Evolutionary conservation across 2,797 vertebrate species (phyloP).

Genomic region (Phyllotis vaccarum): DNA sequence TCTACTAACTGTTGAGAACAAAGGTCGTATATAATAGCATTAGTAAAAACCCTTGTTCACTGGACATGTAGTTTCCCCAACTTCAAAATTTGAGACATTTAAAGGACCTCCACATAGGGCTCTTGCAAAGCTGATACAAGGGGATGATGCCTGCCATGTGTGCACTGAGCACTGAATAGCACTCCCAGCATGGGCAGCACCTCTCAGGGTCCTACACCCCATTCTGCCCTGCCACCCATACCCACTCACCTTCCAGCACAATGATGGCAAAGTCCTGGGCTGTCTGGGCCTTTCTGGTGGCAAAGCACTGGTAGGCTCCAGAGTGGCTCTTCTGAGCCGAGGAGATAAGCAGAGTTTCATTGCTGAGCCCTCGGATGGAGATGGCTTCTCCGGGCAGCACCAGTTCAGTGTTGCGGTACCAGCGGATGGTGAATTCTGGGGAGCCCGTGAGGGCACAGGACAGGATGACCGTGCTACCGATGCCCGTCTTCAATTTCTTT

Average conservation of each 20-base stretch:
- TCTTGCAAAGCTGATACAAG: neutral
- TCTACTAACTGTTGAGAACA: neutral
- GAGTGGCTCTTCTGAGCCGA: slow-evolving; percentile 98
- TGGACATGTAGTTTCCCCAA: neutral
- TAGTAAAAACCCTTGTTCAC: neutral
- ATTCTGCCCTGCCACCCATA: neutral
- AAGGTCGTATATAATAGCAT: neutral
- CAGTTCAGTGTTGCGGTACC: slow-evolving; percentile 98
- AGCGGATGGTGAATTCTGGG: slow-evolving; percentile 94
- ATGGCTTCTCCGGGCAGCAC: slow-evolving; percentile 95
- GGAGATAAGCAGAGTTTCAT: slow-evolving; percentile 97
- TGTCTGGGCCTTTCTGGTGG: slow-evolving; percentile 95
- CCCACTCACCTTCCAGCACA: slow-evolving; percentile 93
- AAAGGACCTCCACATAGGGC: neutral
- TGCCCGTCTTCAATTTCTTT: slow-evolving; percentile 98
- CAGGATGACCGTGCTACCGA: slow-evolving; percentile 98
- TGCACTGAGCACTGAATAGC: accelerated
- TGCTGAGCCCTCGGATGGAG: slow-evolving; percentile 97
- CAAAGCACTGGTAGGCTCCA: slow-evolving; percentile 98
- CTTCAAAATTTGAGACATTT: neutral
- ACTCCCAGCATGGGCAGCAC: neutral
- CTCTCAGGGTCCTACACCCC: accelerated
- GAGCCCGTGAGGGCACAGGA: slow-evolving; percentile 97
- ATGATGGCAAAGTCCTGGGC: slow-evolving; percentile 99
- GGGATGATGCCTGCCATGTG: neutral